Conservation (phyloP, 2,888 invertebrate genomes). For the Oligia latruncula region DNA sequence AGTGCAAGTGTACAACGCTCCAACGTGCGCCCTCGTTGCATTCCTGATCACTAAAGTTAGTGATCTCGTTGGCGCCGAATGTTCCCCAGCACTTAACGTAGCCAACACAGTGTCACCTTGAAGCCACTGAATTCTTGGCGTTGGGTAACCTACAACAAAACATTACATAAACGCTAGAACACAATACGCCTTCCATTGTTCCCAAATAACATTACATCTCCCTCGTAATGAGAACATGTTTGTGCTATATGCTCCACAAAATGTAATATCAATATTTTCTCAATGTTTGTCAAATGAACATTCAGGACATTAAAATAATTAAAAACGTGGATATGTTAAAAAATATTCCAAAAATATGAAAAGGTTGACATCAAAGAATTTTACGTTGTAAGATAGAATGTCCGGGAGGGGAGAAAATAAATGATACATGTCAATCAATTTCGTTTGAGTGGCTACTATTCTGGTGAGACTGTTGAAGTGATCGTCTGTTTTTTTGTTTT, state of each 20-base stretch:
- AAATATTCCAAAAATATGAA: conserved; percentile 29
- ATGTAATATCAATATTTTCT: conserved; percentile 19
- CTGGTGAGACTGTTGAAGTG: conserved; percentile 61
- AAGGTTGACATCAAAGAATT: conserved; percentile 59
- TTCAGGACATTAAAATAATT: conserved; percentile 16
- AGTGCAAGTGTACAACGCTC: conserved; percentile 92
- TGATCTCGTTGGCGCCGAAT: conserved; percentile 76
- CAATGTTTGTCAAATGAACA: conserved; percentile 1
- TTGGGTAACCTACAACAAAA: conserved; percentile 81
- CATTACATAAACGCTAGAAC: conserved; percentile 8
- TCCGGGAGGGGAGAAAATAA: conserved; percentile 55
- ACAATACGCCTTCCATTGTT: conserved; percentile 34
- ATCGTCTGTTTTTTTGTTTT: conserved; percentile 65
- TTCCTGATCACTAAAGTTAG: conserved; percentile 79
- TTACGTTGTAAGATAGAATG: conserved; percentile 61
- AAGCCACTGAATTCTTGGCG: conserved; percentile 86
- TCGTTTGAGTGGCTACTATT: conserved; percentile 66
- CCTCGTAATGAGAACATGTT: conserved; percentile 42
- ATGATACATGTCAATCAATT: conserved; percentile 66
- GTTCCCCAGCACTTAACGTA: conserved; percentile 77
- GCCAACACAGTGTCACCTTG: conserved; percentile 82
- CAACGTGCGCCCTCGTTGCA: conserved; percentile 90
- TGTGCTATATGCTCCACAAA: conserved; percentile 28
- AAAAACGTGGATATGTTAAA: conserved; percentile 12
- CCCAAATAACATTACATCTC: conserved; percentile 29